These are phyloP conservation scores for Atractosteus spatula DNA, from an alignment of 2,113 vertebrate genomes.

Conservation along the genomic window DNA sequence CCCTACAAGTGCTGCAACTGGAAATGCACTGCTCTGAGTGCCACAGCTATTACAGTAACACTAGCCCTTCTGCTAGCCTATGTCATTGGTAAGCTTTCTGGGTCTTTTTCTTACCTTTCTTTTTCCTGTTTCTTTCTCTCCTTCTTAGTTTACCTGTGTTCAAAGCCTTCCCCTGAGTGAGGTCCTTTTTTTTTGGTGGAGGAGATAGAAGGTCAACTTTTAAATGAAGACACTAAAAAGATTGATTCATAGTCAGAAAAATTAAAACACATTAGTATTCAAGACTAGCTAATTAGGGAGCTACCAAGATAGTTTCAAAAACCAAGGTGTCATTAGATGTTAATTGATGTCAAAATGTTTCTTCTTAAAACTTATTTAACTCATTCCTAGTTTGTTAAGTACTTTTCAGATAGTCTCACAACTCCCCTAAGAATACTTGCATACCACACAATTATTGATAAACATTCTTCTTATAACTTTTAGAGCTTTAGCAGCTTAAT, in stretches of 20 bases:
- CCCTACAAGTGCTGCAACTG: slow-evolving; percentile 95
- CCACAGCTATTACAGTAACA: slow-evolving; percentile 87
- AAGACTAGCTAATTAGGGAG: neutral
- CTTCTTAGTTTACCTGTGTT: neutral
- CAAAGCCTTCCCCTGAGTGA: neutral
- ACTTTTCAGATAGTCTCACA: neutral
- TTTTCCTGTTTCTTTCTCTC: neutral
- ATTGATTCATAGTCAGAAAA: neutral
- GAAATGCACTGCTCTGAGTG: slow-evolving; percentile 93
- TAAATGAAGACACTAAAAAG: neutral
- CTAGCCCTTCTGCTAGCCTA: slow-evolving; percentile 89
- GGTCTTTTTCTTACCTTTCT: neutral
- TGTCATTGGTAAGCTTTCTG: slow-evolving; percentile 83
- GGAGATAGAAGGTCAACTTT: no score
- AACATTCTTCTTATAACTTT: no score
- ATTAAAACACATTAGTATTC: slow-evolving; percentile 1
- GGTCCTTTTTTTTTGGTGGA: neutral
- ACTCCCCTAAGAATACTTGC: no score
- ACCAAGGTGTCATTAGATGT: neutral
- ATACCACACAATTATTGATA: no score
- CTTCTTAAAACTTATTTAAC: neutral
- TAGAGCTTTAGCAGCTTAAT: no score
- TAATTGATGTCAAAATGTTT: neutral
- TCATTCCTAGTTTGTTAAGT: neutral
- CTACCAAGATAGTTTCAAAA: neutral